Percentiles rank a stretch among this genome's conserved stretches.
phyloP scores from a whole-genome alignment of 1,140 invertebrate genomes.

The Drosophila takahashii region DNA sequence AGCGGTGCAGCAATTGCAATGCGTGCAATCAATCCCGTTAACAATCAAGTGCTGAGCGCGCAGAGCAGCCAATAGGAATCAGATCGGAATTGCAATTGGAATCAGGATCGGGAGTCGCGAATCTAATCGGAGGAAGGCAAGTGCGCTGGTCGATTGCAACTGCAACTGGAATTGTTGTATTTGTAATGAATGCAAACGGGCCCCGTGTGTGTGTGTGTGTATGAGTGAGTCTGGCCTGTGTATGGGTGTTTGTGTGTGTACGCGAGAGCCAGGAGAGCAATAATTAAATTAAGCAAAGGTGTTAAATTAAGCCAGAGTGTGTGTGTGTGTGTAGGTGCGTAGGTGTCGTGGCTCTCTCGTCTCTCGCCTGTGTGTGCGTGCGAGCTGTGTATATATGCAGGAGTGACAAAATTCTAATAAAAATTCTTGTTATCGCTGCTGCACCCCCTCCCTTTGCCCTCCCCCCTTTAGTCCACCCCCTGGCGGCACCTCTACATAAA shows the following conservation, averaged over 20 bases:
- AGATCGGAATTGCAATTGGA: constrained; percentile 4
- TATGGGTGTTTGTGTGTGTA: constrained; percentile 47
- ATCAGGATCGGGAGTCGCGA: constrained; percentile 19
- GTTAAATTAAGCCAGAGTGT: constrained; percentile 59
- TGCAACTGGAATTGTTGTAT: constrained; percentile 20
- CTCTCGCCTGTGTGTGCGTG: constrained; percentile 35
- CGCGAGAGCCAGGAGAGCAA: constrained; percentile 71
- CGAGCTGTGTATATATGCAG: constrained; percentile 73
- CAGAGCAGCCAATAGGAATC: constrained; percentile 7
- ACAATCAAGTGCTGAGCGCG: constrained; percentile 9
- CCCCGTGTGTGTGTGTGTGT: constrained; percentile 29
- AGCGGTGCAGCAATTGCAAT: constrained; percentile 15
- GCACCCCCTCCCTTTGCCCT: background rate
- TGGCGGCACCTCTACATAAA: constrained; percentile 24
- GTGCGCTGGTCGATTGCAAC: constrained; percentile 28
- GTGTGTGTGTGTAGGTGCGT: constrained; percentile 36
- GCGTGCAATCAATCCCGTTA: constrained; percentile 14
- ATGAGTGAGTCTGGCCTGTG: constrained; percentile 43
- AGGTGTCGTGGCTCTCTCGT: constrained; percentile 45
- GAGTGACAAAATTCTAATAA: constrained; percentile 75
- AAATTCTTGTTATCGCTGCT: constrained; percentile 70
- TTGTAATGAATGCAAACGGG: constrained; percentile 55
- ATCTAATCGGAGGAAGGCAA: constrained; percentile 28
- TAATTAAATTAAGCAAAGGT: constrained; percentile 78
- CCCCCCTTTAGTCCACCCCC: background rate